phyloP scores from a whole-genome alignment of 2,113 vertebrate genomes.

The Gadus macrocephalus region DNA sequence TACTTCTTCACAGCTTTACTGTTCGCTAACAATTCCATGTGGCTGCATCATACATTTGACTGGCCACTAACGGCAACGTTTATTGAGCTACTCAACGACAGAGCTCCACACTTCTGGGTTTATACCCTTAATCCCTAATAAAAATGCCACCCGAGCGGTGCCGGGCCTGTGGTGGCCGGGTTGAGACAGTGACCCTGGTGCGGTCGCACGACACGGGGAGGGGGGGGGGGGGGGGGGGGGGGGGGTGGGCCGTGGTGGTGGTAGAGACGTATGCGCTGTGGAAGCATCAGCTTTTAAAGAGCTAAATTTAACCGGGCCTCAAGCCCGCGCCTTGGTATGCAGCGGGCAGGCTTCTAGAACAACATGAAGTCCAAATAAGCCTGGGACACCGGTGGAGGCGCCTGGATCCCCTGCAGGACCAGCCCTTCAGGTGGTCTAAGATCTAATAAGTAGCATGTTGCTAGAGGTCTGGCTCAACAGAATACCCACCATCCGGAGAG shows the following conservation, averaged over 20 bases:
- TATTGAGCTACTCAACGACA: no score
- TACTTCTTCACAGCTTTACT: no score
- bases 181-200: constrained; percentile 48
- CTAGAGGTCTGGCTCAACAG: no score
- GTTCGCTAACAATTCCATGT: no score
- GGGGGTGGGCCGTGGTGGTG: no score
- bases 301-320: constrained; percentile 74
- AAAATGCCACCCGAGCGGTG: constrained; percentile 60
- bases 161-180: constrained; percentile 35
- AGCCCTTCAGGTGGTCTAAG: constrained; percentile 21
- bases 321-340: constrained; percentile 62
- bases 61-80: no score
- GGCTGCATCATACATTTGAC: no score
- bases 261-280: constrained; percentile 63
- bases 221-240: no score
- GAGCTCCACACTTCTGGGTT: no score
- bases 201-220: constrained; percentile 53
- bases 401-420: constrained; percentile 17
- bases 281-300: constrained; percentile 74
- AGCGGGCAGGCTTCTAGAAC: constrained; percentile 65
- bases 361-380: constrained; percentile 75
- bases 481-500: no score
- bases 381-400: constrained; percentile 17
- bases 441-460: no score
- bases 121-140: constrained; percentile 23